Percentiles rank a stretch among this genome's conserved stretches.
Conservation (phyloP, 2,888 invertebrate species). For the Athrips mouffetella region DNA sequence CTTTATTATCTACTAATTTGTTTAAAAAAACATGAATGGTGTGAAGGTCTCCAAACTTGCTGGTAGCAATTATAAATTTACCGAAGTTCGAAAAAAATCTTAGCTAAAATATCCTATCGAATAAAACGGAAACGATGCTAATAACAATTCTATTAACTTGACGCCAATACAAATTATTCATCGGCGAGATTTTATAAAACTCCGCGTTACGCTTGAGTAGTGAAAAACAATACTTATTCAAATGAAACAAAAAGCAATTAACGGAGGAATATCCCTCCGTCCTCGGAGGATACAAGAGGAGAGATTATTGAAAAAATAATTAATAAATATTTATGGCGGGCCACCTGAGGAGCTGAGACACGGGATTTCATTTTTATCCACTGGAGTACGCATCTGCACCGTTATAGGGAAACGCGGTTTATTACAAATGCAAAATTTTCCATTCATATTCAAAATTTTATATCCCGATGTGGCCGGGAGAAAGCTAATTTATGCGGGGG, state of each 20-base stretch:
- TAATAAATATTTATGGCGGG: conserved; percentile 77
- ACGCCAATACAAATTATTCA: conserved; percentile 65
- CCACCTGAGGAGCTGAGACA: conserved; percentile 68
- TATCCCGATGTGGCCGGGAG: conserved; percentile 84
- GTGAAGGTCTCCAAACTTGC: no score
- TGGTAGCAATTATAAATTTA: no score
- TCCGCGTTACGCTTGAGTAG: conserved; percentile 65
- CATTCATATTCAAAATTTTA: conserved; percentile 95
- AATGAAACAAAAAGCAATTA: conserved; percentile 79
- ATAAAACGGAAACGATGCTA: conserved; percentile 30
- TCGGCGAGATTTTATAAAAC: conserved; percentile 66
- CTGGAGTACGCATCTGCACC: conserved; percentile 69
- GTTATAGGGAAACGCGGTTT: conserved; percentile 80
- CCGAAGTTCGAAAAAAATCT: no score
- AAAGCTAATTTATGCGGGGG: conserved; percentile 87
- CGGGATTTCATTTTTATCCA: conserved; percentile 68
- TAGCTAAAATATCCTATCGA: conserved; percentile 22
- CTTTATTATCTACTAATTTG: no score
- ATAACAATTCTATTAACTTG: conserved; percentile 56
- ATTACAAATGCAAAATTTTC: conserved; percentile 92
- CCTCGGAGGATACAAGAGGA: conserved; percentile 66
- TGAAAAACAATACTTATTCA: conserved; percentile 79
- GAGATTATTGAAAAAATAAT: conserved; percentile 79
- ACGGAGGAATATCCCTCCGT: conserved; percentile 72
- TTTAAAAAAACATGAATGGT: no score